Evolutionary conservation across 2,113 vertebrate genomes (phyloP).

Genomic region (Silurus meridionalis): DNA sequence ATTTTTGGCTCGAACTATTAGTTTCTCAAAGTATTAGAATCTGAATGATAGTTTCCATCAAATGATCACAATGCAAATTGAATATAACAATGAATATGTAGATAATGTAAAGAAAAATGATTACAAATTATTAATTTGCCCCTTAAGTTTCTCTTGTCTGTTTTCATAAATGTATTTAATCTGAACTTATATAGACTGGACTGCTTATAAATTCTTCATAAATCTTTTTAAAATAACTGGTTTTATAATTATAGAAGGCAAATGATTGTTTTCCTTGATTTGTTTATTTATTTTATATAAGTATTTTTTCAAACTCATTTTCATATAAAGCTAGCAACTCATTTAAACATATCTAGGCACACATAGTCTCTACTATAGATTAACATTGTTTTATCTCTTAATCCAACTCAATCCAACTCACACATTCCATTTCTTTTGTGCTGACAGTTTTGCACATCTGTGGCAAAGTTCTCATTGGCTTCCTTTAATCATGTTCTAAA

Average conservation of each 20-base stretch:
- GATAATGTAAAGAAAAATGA: neutral
- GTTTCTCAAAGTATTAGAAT: neutral
- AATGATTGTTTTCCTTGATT: neutral
- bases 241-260: neutral
- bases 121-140: too few relatives aligned
- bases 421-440: conserved; percentile 33
- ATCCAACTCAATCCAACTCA: conserved; percentile 38
- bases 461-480: neutral
- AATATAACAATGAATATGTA: neutral
- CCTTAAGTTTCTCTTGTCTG: neutral
- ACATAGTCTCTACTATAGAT: neutral
- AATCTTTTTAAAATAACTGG: neutral
- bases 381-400: conserved; percentile 44
- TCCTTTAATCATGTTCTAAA: conserved; percentile 6
- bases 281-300: neutral
- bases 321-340: neutral
- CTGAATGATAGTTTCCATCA: neutral
- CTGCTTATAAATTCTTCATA: neutral
- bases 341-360: neutral
- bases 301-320: neutral
- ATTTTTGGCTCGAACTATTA: neutral
- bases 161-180: neutral
- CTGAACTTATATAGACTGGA: neutral
- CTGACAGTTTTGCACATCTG: neutral
- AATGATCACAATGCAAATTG: neutral